phyloP scores from a whole-genome alignment of 2,797 vertebrate genomes.

The Margarornis squamiger region DNA sequence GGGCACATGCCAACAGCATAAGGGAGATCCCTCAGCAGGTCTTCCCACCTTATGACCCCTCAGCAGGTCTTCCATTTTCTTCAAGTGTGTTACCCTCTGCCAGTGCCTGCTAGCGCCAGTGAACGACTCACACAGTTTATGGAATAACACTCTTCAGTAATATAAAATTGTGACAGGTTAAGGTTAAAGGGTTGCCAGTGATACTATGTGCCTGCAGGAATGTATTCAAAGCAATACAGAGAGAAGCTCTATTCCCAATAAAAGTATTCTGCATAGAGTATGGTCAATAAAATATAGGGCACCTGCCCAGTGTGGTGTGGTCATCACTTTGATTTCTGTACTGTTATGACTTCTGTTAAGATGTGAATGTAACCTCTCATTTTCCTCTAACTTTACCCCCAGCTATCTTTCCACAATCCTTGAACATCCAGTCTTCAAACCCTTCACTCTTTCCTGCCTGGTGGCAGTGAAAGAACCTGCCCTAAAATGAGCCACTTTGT shows the following conservation, averaged over 20 bases:
- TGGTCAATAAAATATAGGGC: not conserved
- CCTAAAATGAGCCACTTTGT: not conserved
- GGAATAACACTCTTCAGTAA: not conserved
- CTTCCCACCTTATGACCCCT: not conserved
- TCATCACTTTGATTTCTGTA: not conserved
- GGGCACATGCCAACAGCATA: not conserved
- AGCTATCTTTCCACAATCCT: not conserved
- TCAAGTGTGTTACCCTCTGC: not conserved
- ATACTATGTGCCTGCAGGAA: not conserved
- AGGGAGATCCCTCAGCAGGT: not conserved
- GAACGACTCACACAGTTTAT: not conserved
- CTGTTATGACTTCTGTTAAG: not conserved
- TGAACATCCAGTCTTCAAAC: not conserved
- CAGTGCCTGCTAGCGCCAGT: not conserved
- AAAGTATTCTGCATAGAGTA: not conserved
- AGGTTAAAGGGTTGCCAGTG: not conserved
- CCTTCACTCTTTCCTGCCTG: not conserved
- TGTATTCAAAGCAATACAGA: not conserved
- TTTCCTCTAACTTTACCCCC: too few species aligned
- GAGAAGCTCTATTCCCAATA: not conserved
- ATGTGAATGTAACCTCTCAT: not conserved
- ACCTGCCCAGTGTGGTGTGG: not conserved
- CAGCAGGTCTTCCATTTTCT: not conserved
- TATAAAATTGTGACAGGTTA: not conserved
- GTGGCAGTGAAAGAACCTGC: not conserved